Base-by-base conservation (phyloP, 2,113 vertebrate species). In the Eulemur rufifrons region DNA sequence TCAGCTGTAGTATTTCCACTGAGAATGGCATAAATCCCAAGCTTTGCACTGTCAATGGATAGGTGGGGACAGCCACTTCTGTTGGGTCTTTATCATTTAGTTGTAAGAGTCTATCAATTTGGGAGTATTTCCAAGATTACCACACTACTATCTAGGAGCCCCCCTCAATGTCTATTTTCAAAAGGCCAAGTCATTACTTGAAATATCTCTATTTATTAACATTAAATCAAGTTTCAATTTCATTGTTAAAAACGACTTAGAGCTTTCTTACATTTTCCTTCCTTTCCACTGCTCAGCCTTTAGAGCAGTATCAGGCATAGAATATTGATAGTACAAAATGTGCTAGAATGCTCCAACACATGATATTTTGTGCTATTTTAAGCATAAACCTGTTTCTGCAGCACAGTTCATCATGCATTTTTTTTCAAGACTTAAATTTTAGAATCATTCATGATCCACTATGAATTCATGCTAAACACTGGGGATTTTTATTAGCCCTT, bases 311-410 rank as follows among this genome's bases (percentile, higher is more conserved):
- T 82, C 81, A 90, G 61, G 29, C 63, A 45, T 4, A 52, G 92
- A 95, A 63, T 91, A 86, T 9, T 84, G 89, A 59, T 71, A 68
- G 14, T 47, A n/a, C 0, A 59, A 42, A 45, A 77, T 68, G 17
- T 91, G 23, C 27, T 2, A 80, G 82, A 56, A 97, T 76, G 64
- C 23, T 25, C 4, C 34, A 66, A 78, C n/a, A 39, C 61, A 17
- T 76, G 45, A 93, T 20, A 81, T 89, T 80, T 50, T 54, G 11
- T 91, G 17, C n/a, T n/a, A 56, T 86, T 96, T 95, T 95, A 94
- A 91, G 52, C 23, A 94, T 61, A 81, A 83, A 83, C 32, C 37
- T 95, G 34, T 95, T 86, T 94, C 34, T 93, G 20, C 13, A 89
- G 17, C 52, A 90, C 4, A 94, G 68, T 34, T 3, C n/a, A 56